Evolutionary conservation across 2,888 invertebrate genomes (phyloP), one percentile per base, ranked within the genome.

Genomic region (Harpalus rufipes): DNA sequence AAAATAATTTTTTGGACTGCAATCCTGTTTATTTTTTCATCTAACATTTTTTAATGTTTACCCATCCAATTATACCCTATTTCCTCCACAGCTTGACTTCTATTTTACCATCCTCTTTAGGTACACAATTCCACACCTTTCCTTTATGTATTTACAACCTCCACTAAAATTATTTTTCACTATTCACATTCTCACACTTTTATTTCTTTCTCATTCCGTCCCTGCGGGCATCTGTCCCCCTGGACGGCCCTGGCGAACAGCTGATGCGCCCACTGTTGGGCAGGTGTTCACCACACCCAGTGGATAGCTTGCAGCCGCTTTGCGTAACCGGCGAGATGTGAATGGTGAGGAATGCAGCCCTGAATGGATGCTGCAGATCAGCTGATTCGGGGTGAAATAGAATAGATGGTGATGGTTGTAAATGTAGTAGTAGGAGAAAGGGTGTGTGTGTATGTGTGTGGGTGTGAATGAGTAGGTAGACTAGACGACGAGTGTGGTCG

Each of bases 381-480:
- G 44, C 44, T 51, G 44, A 51, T 51, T 12, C 44, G 1, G 44
- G 32, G 32, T 32, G 32, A 32, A 32, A 32, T 32, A 32, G 32
- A 32, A 32, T 32, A 32, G 32, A 32, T 32, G 5, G 32, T 32
- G 32, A 32, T 5, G 32, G 6, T 32, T 32, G 32, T 32, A 32
- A 32, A 32, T 32, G 32, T 32, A 32, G 32, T 32, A 6, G 0
- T 32, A 5, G 3, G 25, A 7, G 10, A 3, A 51, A 12, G 44
- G 44, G 59, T 59, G 59, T 58, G 58, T 58, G n/a, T 59, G 59
- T 58, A 16, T 59, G 59, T 59, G 59, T 59, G 59, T 59, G 59
- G 14, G 59, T 6, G 59, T 59, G 59, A 16, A 16, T 59, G 59
- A 16, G 59, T 14, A 14, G 14, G 59, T 56, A n/a, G 10, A n/a